A percentile compares a stretch with the other conserved stretches of the same genome.
phyloP scores from a whole-genome alignment of 1,140 invertebrate genomes.

The Papilio machaon region DNA sequence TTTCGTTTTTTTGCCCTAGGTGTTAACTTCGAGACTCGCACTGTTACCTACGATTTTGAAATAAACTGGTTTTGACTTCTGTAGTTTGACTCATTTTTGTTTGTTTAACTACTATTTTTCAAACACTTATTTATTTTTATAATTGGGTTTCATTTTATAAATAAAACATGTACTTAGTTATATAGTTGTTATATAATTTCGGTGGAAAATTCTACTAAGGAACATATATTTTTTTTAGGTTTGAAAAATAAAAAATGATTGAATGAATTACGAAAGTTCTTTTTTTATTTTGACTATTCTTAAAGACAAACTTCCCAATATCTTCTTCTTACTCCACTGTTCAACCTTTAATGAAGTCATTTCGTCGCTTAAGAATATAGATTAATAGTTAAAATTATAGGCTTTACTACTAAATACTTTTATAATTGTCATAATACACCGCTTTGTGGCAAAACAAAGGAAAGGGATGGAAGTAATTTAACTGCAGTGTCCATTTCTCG shows the following conservation, averaged over 20 bases:
- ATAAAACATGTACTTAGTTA: neutral
- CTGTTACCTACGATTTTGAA: neutral
- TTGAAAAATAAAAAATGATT: too few relatives aligned
- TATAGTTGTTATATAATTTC: too few relatives aligned
- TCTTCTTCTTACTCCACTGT: too few relatives aligned
- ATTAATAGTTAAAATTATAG: too few relatives aligned
- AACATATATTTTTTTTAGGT: too few relatives aligned
- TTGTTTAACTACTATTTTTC: neutral
- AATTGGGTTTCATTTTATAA: neutral
- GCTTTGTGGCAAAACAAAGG: neutral
- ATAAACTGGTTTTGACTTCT: slow-evolving; percentile 40
- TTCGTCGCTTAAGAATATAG: too few relatives aligned
- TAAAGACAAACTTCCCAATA: too few relatives aligned
- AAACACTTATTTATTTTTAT: neutral
- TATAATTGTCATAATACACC: neutral
- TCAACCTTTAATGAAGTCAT: too few relatives aligned
- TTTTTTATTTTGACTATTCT: too few relatives aligned
- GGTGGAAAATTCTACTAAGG: too few relatives aligned
- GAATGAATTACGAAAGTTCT: too few relatives aligned
- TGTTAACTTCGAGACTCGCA: neutral
- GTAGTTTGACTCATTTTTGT: slow-evolving; percentile 15
- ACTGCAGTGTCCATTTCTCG: neutral
- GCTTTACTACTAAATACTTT: neutral
- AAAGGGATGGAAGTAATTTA: slow-evolving; percentile 1
- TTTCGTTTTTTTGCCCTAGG: neutral